Percentiles rank a stretch among this genome's conserved stretches.
phyloP scores from a whole-genome alignment of 2,113 vertebrate genomes.

The Phaethon lepturus region DNA sequence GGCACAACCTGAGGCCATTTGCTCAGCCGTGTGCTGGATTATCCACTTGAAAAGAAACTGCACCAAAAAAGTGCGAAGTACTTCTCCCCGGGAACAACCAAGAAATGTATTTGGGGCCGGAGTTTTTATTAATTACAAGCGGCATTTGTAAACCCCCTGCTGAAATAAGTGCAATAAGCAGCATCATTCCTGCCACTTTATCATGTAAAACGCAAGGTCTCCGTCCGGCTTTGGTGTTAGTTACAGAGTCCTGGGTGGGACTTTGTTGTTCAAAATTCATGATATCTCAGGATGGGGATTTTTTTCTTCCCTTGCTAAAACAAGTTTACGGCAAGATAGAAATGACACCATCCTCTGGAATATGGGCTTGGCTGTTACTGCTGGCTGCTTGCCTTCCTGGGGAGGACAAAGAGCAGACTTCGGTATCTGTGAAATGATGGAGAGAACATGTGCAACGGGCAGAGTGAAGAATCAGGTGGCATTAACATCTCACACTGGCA shows the following conservation, averaged over 20 bases:
- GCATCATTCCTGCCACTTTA: background rate
- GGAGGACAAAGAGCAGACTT: background rate
- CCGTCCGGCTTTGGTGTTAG: background rate
- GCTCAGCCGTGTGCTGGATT: background rate
- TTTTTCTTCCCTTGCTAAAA: background rate
- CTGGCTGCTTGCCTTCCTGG: background rate
- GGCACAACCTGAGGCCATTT: background rate
- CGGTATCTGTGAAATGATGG: background rate
- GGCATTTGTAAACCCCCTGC: conserved; percentile 12
- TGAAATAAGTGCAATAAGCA: background rate
- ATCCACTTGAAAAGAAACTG: conserved; percentile 1
- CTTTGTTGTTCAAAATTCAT: background rate
- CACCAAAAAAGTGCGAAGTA: background rate
- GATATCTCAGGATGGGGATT: background rate
- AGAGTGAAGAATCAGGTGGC: background rate
- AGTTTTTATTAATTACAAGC: conserved; percentile 27
- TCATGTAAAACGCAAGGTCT: background rate
- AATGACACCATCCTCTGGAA: background rate
- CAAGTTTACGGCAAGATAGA: background rate
- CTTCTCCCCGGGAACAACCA: background rate
- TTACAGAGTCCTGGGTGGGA: background rate
- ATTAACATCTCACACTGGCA: background rate
- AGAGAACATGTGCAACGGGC: background rate
- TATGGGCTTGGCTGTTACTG: background rate
- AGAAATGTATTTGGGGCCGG: background rate